These are phyloP conservation scores for Microcebus tavaratra DNA, from an alignment of 2,113 vertebrate genomes.

Conservation along the genomic window DNA sequence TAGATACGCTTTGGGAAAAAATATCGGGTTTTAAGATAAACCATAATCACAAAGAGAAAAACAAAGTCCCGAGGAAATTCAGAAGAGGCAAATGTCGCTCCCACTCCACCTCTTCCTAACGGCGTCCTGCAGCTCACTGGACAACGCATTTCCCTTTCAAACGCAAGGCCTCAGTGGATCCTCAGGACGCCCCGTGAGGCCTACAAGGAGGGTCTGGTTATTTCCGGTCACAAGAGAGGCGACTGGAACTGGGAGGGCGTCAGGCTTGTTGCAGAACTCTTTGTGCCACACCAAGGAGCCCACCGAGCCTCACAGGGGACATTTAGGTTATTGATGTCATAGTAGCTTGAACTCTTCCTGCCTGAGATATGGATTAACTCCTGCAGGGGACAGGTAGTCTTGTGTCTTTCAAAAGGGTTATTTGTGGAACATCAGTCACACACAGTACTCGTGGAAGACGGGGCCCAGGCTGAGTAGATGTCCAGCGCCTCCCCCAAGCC, in stretches of 20 bases:
- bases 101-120: background rate
- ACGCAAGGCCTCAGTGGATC: background rate
- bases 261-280: background rate
- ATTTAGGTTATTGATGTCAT: too few relatives aligned
- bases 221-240: background rate
- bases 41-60: background rate
- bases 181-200: fast-evolving
- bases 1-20: too few relatives aligned
- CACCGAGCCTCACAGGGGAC: background rate
- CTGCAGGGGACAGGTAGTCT: background rate
- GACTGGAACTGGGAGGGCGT: fast-evolving
- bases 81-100: background rate
- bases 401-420: background rate
- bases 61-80: background rate
- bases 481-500: too few relatives aligned
- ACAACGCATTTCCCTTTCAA: background rate
- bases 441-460: background rate
- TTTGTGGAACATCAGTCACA: background rate
- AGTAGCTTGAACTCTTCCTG: background rate
- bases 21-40: background rate
- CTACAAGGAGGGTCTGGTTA: background rate
- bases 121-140: background rate
- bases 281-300: background rate
- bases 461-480: background rate
- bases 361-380: background rate